Conservation (phyloP, 2,888 invertebrate species). For the Agrilus mali region DNA sequence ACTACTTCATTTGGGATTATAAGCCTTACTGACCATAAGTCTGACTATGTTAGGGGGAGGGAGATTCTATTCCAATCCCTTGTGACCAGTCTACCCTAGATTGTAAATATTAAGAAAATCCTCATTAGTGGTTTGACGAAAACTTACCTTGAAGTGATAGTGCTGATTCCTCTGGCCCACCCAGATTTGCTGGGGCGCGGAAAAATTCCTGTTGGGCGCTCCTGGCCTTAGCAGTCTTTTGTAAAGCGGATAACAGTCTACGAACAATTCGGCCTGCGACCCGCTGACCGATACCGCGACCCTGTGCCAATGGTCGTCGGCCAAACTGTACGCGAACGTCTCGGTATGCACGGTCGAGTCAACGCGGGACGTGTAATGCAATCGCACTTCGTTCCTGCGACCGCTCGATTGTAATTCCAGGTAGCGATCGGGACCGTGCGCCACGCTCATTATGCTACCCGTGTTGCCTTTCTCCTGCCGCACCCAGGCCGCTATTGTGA, state of each 20-base stretch:
- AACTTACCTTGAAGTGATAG: slow-evolving; percentile 71
- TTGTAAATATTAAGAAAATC: too few relatives aligned
- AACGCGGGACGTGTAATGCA: slow-evolving; percentile 65
- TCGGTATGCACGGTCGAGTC: slow-evolving; percentile 59
- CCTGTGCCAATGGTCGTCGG: slow-evolving; percentile 80
- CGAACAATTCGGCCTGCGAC: slow-evolving; percentile 68
- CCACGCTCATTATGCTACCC: slow-evolving; percentile 72
- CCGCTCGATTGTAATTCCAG: slow-evolving; percentile 87
- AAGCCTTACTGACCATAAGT: too few relatives aligned
- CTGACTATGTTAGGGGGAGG: too few relatives aligned
- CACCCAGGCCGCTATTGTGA: slow-evolving; percentile 66
- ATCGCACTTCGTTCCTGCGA: slow-evolving; percentile 71
- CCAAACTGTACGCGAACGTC: slow-evolving; percentile 76
- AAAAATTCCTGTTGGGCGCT: slow-evolving; percentile 62
- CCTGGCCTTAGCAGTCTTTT: slow-evolving; percentile 61
- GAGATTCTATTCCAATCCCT: too few relatives aligned
- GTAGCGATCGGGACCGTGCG: slow-evolving; percentile 72
- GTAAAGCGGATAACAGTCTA: slow-evolving; percentile 80
- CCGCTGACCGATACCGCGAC: slow-evolving; percentile 76
- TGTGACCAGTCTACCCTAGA: too few relatives aligned
- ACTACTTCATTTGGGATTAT: too few relatives aligned
- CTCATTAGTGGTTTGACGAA: too few relatives aligned
- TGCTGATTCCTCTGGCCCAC: slow-evolving; percentile 80
- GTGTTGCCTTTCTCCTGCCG: slow-evolving; percentile 71
- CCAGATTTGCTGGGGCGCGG: slow-evolving; percentile 66